Percentiles rank a stretch among this genome's conserved stretches.
These are phyloP conservation scores for Conus betulinus DNA, from an alignment of 1,140 invertebrate genomes.

Conservation along the genomic window DNA sequence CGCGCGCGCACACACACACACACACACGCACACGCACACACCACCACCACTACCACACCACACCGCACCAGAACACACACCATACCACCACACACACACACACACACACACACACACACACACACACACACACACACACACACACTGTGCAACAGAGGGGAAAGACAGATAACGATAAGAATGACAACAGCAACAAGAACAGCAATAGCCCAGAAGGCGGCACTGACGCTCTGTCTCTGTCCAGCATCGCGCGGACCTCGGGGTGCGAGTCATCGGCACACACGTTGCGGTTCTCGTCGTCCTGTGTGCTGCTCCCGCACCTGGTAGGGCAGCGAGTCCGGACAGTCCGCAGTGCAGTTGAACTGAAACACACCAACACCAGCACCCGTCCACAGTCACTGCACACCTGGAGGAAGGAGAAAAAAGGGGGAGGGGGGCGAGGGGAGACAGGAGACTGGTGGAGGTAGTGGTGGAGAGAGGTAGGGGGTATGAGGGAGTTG, in stretches of 20 bases:
- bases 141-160: background rate
- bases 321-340: conserved; percentile 81
- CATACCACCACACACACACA: background rate
- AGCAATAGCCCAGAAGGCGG: background rate
- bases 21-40: too few relatives aligned
- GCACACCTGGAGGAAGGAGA: too few relatives aligned
- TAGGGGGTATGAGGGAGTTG: too few relatives aligned
- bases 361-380: conserved; percentile 81
- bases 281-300: conserved; percentile 60
- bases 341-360: conserved; percentile 91
- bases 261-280: conserved; percentile 66
- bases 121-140: background rate
- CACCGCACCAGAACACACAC: too few relatives aligned
- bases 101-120: conserved; percentile 12
- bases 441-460: too few relatives aligned
- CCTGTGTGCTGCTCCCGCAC: conserved; percentile 52
- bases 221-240: conserved; percentile 55
- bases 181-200: background rate
- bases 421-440: too few relatives aligned
- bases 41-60: too few relatives aligned
- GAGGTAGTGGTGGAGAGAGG: too few relatives aligned
- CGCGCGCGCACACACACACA: background rate
- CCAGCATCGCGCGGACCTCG: conserved; percentile 42
- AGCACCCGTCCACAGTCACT: too few relatives aligned
- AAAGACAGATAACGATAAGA: background rate